Conservation (phyloP, 2,797 vertebrate species). For the Mus minutoides region DNA sequence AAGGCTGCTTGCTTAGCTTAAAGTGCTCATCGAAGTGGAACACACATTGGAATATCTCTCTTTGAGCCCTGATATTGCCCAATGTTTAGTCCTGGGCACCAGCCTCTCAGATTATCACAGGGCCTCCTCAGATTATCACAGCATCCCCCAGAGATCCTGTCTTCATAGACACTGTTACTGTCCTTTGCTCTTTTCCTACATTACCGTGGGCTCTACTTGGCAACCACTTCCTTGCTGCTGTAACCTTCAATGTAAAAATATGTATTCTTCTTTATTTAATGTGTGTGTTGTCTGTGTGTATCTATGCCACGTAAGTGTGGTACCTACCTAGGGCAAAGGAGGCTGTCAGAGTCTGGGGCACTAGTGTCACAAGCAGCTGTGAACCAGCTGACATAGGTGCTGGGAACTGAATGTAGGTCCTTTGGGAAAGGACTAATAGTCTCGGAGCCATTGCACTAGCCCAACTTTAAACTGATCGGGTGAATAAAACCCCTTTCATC, state of each 20-base stretch:
- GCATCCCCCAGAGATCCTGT: not conserved
- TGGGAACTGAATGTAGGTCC: not conserved
- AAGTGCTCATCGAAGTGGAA: not conserved
- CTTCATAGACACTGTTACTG: not conserved
- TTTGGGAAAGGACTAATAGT: too few relatives aligned
- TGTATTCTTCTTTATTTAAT: not conserved
- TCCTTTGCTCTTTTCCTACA: too few relatives aligned
- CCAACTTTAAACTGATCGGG: not conserved
- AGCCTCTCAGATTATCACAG: not conserved
- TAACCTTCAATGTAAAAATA: not conserved
- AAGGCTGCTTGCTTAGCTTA: not conserved
- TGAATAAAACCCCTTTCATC: not conserved
- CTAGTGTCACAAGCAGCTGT: not conserved
- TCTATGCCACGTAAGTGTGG: not conserved
- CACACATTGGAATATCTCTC: not conserved
- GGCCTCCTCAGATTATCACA: conserved; percentile 43
- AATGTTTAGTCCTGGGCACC: not conserved
- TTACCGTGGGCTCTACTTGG: not conserved
- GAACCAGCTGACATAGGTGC: not conserved
- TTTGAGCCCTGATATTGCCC: not conserved
- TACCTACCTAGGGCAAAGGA: not conserved
- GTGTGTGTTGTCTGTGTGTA: not conserved
- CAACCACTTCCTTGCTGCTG: not conserved
- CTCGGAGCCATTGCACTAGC: not conserved
- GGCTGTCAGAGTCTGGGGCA: not conserved